Percentiles rank a stretch among this genome's conserved stretches.
phyloP scores from a whole-genome alignment of 2,888 invertebrate genomes.

The Proisotoma minuta region DNA sequence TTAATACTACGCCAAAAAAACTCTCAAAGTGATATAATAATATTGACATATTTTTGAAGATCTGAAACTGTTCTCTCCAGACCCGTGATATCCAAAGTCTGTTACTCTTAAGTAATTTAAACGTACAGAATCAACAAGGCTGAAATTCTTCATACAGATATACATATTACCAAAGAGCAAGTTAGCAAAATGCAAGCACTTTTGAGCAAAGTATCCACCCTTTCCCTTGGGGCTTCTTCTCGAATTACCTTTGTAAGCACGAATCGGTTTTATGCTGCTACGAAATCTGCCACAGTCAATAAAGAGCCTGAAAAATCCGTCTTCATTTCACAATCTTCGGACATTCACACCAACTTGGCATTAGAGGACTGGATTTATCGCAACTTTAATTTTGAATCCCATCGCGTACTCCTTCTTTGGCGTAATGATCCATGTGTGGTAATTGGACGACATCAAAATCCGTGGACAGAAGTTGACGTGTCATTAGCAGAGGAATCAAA shows the following conservation, averaged over 20 bases:
- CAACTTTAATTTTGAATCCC: conserved; percentile 74
- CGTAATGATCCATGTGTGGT: conserved; percentile 90
- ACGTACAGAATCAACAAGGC: neutral
- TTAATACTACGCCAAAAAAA: neutral
- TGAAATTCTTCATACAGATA: neutral
- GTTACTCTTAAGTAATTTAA: neutral
- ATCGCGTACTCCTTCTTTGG: conserved; percentile 86
- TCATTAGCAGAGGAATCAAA: conserved; percentile 62
- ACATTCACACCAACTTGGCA: conserved; percentile 83
- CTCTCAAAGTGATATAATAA: neutral
- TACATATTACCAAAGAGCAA: neutral
- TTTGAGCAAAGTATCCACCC: conserved; percentile 21
- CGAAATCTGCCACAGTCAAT: conserved; percentile 10
- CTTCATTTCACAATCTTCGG: conserved; percentile 83
- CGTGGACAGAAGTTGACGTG: conserved; percentile 86
- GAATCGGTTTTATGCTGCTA: conserved; percentile 20
- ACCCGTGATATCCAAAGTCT: neutral
- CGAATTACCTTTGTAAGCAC: conserved; percentile 1
- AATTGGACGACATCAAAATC: conserved; percentile 94
- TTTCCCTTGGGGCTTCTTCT: neutral
- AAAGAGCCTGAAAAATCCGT: conserved; percentile 63
- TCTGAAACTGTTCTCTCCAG: neutral
- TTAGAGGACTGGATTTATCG: conserved; percentile 94
- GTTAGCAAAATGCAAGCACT: conserved; percentile 36
- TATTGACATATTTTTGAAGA: neutral